A percentile compares a stretch with the other conserved stretches of the same genome.
Conservation (phyloP, 2,797 vertebrate species). For the Enoplosus armatus region DNA sequence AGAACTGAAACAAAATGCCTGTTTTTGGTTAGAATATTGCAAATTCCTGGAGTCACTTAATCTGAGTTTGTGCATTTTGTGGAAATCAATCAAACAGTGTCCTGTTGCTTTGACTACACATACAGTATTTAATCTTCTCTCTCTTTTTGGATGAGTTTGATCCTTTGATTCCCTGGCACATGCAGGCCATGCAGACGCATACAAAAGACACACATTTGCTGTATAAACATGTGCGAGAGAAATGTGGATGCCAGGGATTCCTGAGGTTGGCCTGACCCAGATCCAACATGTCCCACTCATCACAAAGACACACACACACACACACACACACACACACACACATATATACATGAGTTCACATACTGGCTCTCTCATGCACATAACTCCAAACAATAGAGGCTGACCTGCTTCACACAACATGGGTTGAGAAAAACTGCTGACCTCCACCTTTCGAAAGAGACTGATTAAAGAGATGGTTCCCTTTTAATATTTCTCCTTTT, state of each 20-base stretch:
- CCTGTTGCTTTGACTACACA: slow-evolving; percentile 1
- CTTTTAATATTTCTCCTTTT: background rate
- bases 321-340: slow-evolving; percentile 37
- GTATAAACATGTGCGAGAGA: slow-evolving; percentile 46
- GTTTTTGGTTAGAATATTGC: background rate
- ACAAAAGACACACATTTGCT: slow-evolving; percentile 38
- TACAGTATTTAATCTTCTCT: slow-evolving; percentile 11
- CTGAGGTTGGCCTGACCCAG: slow-evolving; percentile 75
- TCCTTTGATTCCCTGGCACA: slow-evolving; percentile 22
- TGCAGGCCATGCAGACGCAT: slow-evolving; percentile 14
- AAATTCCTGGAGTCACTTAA: background rate
- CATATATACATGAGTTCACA: slow-evolving; percentile 37
- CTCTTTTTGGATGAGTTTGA: slow-evolving; percentile 7
- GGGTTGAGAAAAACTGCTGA: background rate
- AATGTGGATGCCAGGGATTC: slow-evolving; percentile 76
- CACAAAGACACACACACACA: slow-evolving; percentile 40
- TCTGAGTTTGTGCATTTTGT: background rate
- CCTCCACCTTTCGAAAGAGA: background rate
- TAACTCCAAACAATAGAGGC: slow-evolving; percentile 33
- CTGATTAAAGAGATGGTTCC: background rate
- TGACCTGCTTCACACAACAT: slow-evolving; percentile 61
- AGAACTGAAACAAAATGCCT: background rate
- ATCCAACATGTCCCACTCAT: slow-evolving; percentile 64
- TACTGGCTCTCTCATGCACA: slow-evolving; percentile 8
- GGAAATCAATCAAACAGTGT: background rate